Base-by-base conservation (phyloP, 2,113 vertebrate genomes). In the Psettodes erumei region DNA sequence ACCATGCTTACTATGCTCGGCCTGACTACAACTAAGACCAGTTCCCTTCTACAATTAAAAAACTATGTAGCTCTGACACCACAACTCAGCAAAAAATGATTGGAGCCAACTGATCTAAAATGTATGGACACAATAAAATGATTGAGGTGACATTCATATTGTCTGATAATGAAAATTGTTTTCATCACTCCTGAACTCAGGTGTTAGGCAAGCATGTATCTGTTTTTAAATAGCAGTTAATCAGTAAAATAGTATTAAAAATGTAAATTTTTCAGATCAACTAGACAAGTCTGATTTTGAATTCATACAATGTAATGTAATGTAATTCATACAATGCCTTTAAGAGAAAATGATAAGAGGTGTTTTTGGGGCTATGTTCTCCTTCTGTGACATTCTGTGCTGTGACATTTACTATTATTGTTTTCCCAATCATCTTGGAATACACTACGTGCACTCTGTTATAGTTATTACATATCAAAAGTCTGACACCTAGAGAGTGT, bases 401-500 rank as follows among this genome's bases (percentile, higher is more conserved):
- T 37, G 58, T 70, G 32, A 10, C 23, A 40, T 15, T 53, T 11
- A 13, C n/a, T 51, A 19, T 60, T 1, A 9, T 40, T 25, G 2
- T 45, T 21, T 47, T 18, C 6, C 30, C 16, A 19, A 27, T 53
- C 35, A 32, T 19, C 1, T 40, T 45, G 10, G 13, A 66, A 40
- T 35, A 27, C 15, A 25, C 13, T 51, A 1, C 19, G 5, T 28
- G 1, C 0, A 27, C 1, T 28, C 11, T 40, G 2, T 37, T 18
- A 1, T 50, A 13, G 56, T 25, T 25, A 25, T 51, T 43, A 25
- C 0, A 5, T 50, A 18, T 69, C 18, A 27, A 30, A 69, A 54
- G 8, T 19, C 64, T 75, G 64, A 66, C 50, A 63, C 12, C 35
- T 64, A 59, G 61, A 25, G 42, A 53, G 2, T 42, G 16, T 56